Evolutionary conservation across 1,140 invertebrate species (phyloP), one percentile per base, ranked within the genome.

Genomic region (Drosophila nigromelanica): DNA sequence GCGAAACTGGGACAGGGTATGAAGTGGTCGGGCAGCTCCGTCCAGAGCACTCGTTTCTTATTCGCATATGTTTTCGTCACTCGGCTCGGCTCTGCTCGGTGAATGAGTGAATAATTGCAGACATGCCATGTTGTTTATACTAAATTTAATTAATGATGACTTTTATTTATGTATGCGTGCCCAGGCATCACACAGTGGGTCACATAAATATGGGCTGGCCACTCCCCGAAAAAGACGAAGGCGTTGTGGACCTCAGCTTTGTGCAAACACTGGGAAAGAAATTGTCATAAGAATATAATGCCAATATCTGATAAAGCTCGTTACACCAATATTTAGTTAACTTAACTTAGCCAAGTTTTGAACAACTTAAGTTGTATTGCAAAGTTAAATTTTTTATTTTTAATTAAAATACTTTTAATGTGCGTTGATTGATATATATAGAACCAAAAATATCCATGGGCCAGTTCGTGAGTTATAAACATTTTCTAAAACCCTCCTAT

Each of bases 131-230:
- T 79, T 81, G 75, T 80, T 89, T 83, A 79, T 89, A 89, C 79
- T 89, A 89, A 89, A 83, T 80, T 89, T 72, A 89, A 89, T 89
- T 89, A 89, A 89, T 83, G 83, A 89, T 80, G 83, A 89, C 83
- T 89, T 89, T 89, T 89, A 89, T 89, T 89, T 89, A 89, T 89
- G 83, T 77, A 81, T 78, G 79, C 76, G 64, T 85, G 78, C 72
- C 74, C 73, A 52, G 66, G 79, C 79, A 58, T 70, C 75, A 74
- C 56, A 69, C 71, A 61, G 59, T 71, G 72, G 73, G 66, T 33
- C 81, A 73, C 77, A 86, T 80, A 85, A 85, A 85, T 85, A 73
- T 82, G 58, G 56, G n/a, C 63, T 51, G 63, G 51, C 55, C 80
- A 81, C 82, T 60, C 78, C 80, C 72, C 47, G 64, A 52, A 30